Base-by-base conservation (phyloP, 2,888 invertebrate genomes). In the Helicoverpa assulta region DNA sequence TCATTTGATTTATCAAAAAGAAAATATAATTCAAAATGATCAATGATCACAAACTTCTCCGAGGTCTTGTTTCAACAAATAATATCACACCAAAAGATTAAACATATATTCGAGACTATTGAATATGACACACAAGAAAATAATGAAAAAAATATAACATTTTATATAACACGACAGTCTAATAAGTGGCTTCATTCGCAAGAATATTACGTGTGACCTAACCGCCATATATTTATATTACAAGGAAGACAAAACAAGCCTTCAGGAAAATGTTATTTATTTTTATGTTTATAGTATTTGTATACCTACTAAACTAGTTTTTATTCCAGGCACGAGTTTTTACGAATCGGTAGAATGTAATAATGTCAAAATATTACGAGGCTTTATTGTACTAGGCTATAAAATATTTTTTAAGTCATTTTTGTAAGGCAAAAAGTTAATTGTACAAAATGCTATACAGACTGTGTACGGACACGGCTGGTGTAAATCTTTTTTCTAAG, bases 191-290 rank as follows among this genome's bases (percentile, higher is more conserved):
- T 47, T 47, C 47, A n/a, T 47, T 16, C n/a, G 5, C 47, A n/a
- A 47, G 16, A 47, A 47, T 47, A 47, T 47, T n/a, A 7, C 51
- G 3, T 21, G n/a, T 10, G 7, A 19, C 43, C 10, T 61, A 29
- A 33, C 19, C n/a, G 8, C 55, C 40, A 40, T 79, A 52, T 52
- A 3, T 69, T 53, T 37, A 6, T 55, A 59, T 76, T 79, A 75
- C 12, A 40, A 14, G 5, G 8, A 10, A 14, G 63, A 68, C 62
- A 55, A 59, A 43, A 64, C 70, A 75, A 65, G 75, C 51, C 74
- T 63, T 21, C 16, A 14, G 19, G 18, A 16, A 52, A 54, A 52
- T 79, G 64, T 68, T 61, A 19, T 33, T 51, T 61, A 60, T 63
- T 57, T 26, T 79, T 51, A 52, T 78, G 67, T 55, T 51, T 19